Percentiles rank a stretch among this genome's conserved stretches.
phyloP scores from a whole-genome alignment of 1,140 invertebrate species.

The Eriosoma lanigerum region DNA sequence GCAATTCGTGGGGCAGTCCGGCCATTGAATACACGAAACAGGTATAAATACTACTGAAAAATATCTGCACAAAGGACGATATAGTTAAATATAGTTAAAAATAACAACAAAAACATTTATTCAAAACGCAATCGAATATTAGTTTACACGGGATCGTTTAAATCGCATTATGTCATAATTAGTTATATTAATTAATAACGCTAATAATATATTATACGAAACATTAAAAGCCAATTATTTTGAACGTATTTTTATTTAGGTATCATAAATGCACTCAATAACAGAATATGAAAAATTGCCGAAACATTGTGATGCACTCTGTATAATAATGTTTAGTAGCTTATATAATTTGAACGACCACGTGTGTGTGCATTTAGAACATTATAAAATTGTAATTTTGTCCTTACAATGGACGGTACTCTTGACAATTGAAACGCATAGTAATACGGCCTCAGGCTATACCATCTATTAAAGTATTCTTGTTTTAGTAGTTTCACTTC shows the following conservation, averaged over 20 bases:
- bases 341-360: neutral
- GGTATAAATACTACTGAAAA: conserved; percentile 64
- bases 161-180: no score
- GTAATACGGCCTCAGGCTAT: conserved; percentile 76
- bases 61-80: conserved; percentile 57
- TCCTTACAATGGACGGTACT: conserved; percentile 61
- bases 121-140: no score
- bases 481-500: conserved; percentile 78
- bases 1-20: conserved; percentile 61
- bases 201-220: no score
- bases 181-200: no score
- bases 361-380: neutral
- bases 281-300: no score
- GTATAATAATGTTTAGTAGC: neutral
- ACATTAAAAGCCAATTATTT: no score
- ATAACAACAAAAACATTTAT: no score
- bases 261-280: no score
- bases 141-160: no score
- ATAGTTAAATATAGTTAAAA: neutral
- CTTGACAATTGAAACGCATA: conserved; percentile 73
- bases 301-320: no score
- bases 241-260: no score
- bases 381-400: neutral
- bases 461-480: conserved; percentile 84
- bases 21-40: conserved; percentile 65